These are phyloP conservation scores for Eumaeus atala DNA, from an alignment of 1,140 invertebrate genomes.

Conservation along the genomic window DNA sequence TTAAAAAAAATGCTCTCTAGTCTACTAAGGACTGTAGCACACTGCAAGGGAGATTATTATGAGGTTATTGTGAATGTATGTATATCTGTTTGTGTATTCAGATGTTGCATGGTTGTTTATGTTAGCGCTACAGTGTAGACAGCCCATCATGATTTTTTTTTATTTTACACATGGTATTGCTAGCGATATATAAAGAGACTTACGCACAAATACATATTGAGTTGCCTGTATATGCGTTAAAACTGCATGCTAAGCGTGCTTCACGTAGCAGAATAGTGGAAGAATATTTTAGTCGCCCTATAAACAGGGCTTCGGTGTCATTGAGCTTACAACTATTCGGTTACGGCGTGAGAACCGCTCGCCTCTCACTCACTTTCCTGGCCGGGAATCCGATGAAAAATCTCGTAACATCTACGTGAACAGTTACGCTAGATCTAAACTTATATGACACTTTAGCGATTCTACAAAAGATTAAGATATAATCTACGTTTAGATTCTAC, in stretches of 20 bases:
- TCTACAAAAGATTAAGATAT: no score
- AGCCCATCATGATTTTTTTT: no score
- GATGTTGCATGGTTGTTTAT: background rate
- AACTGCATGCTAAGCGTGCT: no score
- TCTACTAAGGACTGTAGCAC: no score
- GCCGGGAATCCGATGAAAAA: constrained; percentile 12
- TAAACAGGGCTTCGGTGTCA: constrained; percentile 32
- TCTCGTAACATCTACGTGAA: background rate
- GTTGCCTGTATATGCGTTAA: no score
- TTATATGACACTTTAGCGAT: no score
- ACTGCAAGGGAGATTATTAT: background rate
- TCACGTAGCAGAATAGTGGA: background rate
- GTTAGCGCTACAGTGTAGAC: background rate
- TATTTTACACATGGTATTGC: no score
- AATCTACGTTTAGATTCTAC: no score
- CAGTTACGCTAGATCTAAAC: no score
- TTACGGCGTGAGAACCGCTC: constrained; percentile 19
- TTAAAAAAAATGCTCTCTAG: no score
- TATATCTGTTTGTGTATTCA: constrained; percentile 1
- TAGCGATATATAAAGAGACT: no score
- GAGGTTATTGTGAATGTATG: constrained; percentile 1
- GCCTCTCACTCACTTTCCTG: constrained; percentile 15
- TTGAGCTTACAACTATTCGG: constrained; percentile 42
- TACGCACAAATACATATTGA: no score
- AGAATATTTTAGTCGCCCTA: constrained; percentile 16